Evolutionary conservation across 2,113 vertebrate species (phyloP).

Genomic region (Phainopepla nitens): DNA sequence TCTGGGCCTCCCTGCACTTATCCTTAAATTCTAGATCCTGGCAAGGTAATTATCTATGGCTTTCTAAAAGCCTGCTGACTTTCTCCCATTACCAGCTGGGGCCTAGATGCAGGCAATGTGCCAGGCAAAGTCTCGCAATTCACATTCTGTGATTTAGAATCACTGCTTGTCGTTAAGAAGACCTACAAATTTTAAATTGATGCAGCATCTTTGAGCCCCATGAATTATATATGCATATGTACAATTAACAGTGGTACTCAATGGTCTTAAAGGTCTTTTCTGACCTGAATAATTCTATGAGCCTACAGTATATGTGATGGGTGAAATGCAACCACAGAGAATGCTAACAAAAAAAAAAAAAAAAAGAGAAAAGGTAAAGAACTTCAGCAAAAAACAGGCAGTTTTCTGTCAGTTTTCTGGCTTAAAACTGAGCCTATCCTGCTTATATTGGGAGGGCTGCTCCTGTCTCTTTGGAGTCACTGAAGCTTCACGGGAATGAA

Average conservation of each 20-base stretch:
- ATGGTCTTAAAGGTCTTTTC: not conserved
- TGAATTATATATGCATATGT: not conserved
- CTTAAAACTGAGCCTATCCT: not conserved
- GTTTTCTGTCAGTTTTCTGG: not conserved
- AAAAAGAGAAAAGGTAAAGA: not conserved
- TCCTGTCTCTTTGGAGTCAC: not conserved
- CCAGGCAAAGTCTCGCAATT: not conserved
- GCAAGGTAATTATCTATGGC: not conserved
- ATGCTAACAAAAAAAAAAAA: not conserved
- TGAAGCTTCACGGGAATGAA: not conserved
- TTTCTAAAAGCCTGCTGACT: conserved; percentile 18
- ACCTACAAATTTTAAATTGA: not conserved
- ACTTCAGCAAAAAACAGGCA: not conserved
- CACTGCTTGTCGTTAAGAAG: not conserved
- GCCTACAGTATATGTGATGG: not conserved
- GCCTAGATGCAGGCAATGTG: not conserved
- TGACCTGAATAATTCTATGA: not conserved
- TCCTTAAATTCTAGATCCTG: not conserved
- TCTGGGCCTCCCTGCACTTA: not conserved
- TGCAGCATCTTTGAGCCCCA: not conserved
- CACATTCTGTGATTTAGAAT: not conserved
- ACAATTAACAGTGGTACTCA: not conserved
- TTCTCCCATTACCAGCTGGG: not conserved
- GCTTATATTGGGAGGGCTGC: not conserved
- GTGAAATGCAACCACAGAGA: not conserved